These are phyloP conservation scores for Drosophila leontia DNA, from an alignment of 1,140 invertebrate genomes.

Conservation along the genomic window DNA sequence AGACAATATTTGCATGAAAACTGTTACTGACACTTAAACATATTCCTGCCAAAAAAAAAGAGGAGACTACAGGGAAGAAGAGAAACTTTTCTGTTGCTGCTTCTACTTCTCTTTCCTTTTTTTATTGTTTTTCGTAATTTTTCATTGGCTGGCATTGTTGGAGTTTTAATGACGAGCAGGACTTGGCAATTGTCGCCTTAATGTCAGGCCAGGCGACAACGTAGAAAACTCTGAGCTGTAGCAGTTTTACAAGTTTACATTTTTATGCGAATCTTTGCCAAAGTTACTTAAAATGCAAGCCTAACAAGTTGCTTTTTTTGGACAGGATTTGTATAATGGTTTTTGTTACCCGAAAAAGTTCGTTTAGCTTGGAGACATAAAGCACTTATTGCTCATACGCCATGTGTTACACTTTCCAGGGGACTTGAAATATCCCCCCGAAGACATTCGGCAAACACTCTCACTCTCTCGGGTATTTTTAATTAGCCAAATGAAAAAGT, in stretches of 20 bases:
- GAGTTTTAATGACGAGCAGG: slow-evolving; percentile 77
- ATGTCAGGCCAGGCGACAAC: slow-evolving; percentile 65
- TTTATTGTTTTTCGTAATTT: slow-evolving; percentile 56
- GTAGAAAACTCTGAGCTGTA: slow-evolving; percentile 32
- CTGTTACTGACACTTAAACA: slow-evolving; percentile 80
- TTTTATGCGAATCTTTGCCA: slow-evolving; percentile 43
- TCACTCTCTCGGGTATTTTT: slow-evolving; percentile 64
- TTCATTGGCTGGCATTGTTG: slow-evolving; percentile 61
- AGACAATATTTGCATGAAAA: slow-evolving; percentile 80
- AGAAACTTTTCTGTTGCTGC: slow-evolving; percentile 42
- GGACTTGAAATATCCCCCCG: slow-evolving; percentile 56
- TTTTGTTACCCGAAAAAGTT: slow-evolving; percentile 44
- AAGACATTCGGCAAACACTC: slow-evolving; percentile 59
- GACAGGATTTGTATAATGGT: slow-evolving; percentile 15
- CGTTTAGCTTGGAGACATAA: slow-evolving; percentile 68
- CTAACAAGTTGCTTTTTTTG: slow-evolving; percentile 34
- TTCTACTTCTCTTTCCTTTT: slow-evolving; percentile 45
- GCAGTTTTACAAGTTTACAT: slow-evolving; percentile 48
- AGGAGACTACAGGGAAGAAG: background rate
- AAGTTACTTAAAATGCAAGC: slow-evolving; percentile 48
- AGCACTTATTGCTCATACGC: slow-evolving; percentile 73
- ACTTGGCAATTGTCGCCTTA: slow-evolving; percentile 75
- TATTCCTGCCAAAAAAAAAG: slow-evolving; percentile 69
- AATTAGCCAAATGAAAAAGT: slow-evolving; percentile 83
- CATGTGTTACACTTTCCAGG: slow-evolving; percentile 68